Evolutionary conservation across 2,113 vertebrate species (phyloP), one percentile per base, ranked within the genome.

Genomic region (Microtus richardsoni): DNA sequence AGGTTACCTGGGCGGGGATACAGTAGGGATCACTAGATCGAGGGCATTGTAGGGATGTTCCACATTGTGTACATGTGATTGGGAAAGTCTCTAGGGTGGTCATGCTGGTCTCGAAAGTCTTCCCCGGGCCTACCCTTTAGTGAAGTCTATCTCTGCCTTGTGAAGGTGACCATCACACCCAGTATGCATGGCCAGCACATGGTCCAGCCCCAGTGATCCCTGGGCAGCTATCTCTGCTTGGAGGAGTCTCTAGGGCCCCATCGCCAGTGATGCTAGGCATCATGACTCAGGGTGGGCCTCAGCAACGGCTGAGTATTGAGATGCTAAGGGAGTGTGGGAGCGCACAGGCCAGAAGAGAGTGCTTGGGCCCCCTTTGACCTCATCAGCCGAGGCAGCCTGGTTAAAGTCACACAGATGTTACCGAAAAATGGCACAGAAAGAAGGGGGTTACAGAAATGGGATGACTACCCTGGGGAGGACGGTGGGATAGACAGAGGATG

Each of bases 401-500:
- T 26, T 8, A 33, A 58, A 62, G 47, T 36, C 47, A 10, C 47
- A 36, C 22, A 33, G 24, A 11, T 39, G 5, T 58, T 33, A n/a
- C 36, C 90, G 75, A 39, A 28, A 77, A 16, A 33, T 39, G 77
- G 71, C 2, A 24, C 2, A 5, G 30, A 39, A 39, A 26, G 33
- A 14, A 33, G 14, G 39, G 21, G 17, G 28, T 47, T 3, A 8
- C 16, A 3, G 62, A 24, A 7, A 26, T 2, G 26, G 33, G n/a
- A 2, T 24, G n/a, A 0, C 1, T 3, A 14, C 17, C 70, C 58
- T 0, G 2, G 47, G 28, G 22, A n/a, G 47, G 44, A 2, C 12
- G 39, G 39, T 52, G 44, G 54, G 88, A 22, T 14, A 26, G 49
- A 4, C 19, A 12, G 60, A 33, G 41, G 33, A 26, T 21, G 3